phyloP scores from a whole-genome alignment of 1,140 invertebrate species.

The Maconellicoccus hirsutus region DNA sequence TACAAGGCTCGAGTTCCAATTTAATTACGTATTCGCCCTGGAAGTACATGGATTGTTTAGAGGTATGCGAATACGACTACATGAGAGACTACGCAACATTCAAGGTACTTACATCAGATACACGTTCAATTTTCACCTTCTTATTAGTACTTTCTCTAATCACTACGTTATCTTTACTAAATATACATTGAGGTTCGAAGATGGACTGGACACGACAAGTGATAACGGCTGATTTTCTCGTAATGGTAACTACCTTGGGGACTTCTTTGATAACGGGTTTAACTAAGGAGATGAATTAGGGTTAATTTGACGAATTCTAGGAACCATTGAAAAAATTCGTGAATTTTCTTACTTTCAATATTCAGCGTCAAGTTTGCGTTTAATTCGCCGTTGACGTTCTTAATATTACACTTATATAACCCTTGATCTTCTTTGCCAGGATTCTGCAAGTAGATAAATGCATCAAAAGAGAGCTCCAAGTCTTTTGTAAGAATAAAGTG shows the following conservation, averaged over 20 bases:
- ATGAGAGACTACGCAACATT: slow-evolving; percentile 23
- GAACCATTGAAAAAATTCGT: neutral
- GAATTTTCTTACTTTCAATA: slow-evolving; percentile 75
- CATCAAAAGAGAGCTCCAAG: no score
- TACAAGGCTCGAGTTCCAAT: slow-evolving; percentile 70
- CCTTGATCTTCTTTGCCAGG: slow-evolving; percentile 91
- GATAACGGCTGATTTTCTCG: slow-evolving; percentile 78
- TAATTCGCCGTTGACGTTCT: slow-evolving; percentile 88
- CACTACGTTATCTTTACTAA: slow-evolving; percentile 72
- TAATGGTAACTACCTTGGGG: slow-evolving; percentile 78
- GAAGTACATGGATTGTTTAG: no score
- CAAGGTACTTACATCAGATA: slow-evolving; percentile 50
- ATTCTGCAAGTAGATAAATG: slow-evolving; percentile 43
- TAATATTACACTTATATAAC: slow-evolving; percentile 95
- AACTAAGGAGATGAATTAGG: slow-evolving; percentile 52
- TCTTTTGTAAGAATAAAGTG: neutral
- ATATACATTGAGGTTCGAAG: slow-evolving; percentile 75
- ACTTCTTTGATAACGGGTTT: slow-evolving; percentile 87
- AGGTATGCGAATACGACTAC: slow-evolving; percentile 27
- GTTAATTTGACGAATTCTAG: no score
- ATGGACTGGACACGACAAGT: slow-evolving; percentile 81
- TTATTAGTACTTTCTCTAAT: slow-evolving; percentile 64
- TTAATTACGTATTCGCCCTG: slow-evolving; percentile 76
- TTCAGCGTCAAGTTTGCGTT: slow-evolving; percentile 94
- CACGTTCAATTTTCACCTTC: slow-evolving; percentile 59